Percentiles rank a stretch among this genome's conserved stretches.
Conservation (phyloP, 92 coral and sea anemone species). For the Desmophyllum pertusum region DNA sequence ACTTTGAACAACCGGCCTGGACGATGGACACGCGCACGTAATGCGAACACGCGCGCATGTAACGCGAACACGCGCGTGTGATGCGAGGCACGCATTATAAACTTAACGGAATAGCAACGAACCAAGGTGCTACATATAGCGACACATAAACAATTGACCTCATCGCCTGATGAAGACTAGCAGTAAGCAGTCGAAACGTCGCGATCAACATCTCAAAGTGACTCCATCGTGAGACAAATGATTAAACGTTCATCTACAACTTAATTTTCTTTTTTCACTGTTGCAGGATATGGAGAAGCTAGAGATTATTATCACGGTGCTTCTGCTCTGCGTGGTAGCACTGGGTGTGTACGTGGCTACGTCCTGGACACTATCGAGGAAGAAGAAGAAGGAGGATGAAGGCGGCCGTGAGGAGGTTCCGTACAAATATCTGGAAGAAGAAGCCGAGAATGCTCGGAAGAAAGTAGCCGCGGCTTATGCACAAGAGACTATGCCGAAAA, state of each 20-base stretch:
- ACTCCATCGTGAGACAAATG: too few relatives aligned
- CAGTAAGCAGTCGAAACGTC: too few relatives aligned
- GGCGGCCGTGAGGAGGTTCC: conserved; percentile 23
- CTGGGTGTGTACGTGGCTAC: conserved; percentile 73
- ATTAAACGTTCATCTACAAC: too few relatives aligned
- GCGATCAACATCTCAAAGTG: too few relatives aligned
- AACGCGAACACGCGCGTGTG: not conserved
- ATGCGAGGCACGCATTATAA: not conserved
- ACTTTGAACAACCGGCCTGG: too few relatives aligned
- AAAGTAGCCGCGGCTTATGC: conserved; percentile 54
- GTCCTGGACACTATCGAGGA: conserved; percentile 78
- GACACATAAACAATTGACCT: too few relatives aligned
- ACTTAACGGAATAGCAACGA: too few relatives aligned
- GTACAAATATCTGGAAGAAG: conserved; percentile 54
- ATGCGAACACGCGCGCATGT: too few relatives aligned
- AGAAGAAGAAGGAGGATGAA: conserved; percentile 42
- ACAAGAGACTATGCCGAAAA: conserved; percentile 63
- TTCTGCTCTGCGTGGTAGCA: conserved; percentile 69
- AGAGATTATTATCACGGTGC: conserved; percentile 76
- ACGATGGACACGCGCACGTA: too few relatives aligned
- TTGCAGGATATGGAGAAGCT: conserved; percentile 72
- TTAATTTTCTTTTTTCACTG: not conserved
- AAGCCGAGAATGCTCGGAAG: conserved; percentile 41
- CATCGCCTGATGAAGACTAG: too few relatives aligned
- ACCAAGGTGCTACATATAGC: too few relatives aligned